phyloP scores from a whole-genome alignment of 2,113 vertebrate species.

The Chlorodrepanis virens region DNA sequence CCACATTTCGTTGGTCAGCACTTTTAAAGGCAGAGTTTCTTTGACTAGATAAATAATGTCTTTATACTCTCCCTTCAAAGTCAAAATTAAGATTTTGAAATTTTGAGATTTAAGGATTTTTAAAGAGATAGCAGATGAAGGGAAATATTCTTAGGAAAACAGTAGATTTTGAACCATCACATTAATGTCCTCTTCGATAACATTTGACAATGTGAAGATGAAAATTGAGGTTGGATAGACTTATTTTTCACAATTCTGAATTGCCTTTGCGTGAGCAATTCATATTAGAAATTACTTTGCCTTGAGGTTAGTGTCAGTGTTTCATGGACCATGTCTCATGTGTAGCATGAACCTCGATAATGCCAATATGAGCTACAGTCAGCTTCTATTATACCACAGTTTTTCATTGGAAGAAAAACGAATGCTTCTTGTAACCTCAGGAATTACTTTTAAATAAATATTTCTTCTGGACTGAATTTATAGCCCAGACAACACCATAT shows the following conservation, averaged over 20 bases:
- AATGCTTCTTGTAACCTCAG: not conserved
- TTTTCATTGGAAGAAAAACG: not conserved
- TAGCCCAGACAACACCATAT: not conserved
- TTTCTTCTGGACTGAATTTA: not conserved
- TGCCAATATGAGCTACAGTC: not conserved
- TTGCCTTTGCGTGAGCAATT: conserved; percentile 1
- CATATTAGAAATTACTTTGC: conserved; percentile 19
- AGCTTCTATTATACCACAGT: not conserved
- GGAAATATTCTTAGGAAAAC: not conserved
- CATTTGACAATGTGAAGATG: not conserved
- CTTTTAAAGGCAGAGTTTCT: not conserved
- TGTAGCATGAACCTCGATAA: not conserved
- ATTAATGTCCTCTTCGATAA: not conserved
- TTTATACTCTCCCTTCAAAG: not conserved
- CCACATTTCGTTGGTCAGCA: not conserved
- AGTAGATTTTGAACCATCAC: not conserved
- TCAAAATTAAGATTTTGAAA: not conserved
- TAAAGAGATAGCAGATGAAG: not conserved
- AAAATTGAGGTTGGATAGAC: not conserved
- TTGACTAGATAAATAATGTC: not conserved
- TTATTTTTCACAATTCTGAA: conserved; percentile 21
- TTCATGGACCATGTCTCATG: conserved; percentile 46
- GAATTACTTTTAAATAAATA: not conserved
- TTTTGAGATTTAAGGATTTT: not conserved
- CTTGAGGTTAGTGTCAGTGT: conserved; percentile 12